Conservation (phyloP, 2,113 vertebrate species). For the Chaenocephalus aceratus region DNA sequence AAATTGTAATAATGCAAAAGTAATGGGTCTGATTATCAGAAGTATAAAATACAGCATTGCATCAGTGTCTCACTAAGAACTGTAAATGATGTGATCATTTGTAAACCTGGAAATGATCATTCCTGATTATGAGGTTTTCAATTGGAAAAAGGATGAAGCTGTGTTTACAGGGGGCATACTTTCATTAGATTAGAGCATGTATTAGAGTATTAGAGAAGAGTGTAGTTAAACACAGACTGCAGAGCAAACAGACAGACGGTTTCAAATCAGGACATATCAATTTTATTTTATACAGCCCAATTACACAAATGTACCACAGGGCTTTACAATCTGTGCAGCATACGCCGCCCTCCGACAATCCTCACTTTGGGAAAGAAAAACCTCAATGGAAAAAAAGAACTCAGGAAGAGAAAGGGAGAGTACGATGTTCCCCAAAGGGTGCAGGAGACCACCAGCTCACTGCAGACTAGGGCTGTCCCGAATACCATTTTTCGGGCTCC, state of each 20-base stretch:
- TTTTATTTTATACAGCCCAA: neutral
- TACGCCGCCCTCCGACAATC: neutral
- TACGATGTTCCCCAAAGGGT: neutral
- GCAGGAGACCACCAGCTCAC: too few relatives aligned
- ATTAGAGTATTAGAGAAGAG: constrained; percentile 3
- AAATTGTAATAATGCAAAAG: neutral
- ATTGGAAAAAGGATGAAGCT: neutral
- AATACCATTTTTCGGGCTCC: too few relatives aligned
- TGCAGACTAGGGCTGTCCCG: too few relatives aligned
- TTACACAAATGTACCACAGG: neutral
- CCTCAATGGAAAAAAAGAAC: too few relatives aligned
- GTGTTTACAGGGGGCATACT: rapidly evolving
- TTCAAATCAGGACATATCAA: neutral
- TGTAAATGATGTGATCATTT: neutral
- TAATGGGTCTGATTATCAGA: neutral
- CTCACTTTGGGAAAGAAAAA: too few relatives aligned
- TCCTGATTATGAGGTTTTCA: neutral
- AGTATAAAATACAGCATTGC: neutral
- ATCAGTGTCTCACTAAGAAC: neutral
- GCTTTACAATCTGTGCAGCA: neutral
- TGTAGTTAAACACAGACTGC: neutral
- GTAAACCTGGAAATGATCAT: neutral
- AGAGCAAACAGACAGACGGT: neutral
- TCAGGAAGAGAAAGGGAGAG: neutral
- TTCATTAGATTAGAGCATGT: neutral